Percentiles rank a stretch among this genome's conserved stretches.
Evolutionary conservation across 1,140 invertebrate species (phyloP).

Genomic region (Tetramorium simillimum): DNA sequence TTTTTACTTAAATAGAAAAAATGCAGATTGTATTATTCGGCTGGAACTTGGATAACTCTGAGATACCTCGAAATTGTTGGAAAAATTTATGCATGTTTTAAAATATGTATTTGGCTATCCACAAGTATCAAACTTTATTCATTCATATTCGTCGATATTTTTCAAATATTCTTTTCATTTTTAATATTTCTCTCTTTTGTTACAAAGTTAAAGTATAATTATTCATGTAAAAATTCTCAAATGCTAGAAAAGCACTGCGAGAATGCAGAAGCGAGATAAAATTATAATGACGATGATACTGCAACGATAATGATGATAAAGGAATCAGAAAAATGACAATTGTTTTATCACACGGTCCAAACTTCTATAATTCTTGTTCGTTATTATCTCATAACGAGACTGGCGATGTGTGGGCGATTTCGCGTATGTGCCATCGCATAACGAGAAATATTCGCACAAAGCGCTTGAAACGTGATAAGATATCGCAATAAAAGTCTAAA

Average conservation of each 20-base stretch:
- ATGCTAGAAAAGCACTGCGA: neutral
- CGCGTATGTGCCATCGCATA: neutral
- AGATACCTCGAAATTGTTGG: neutral
- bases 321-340: neutral
- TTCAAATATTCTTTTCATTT: neutral
- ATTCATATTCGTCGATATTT: neutral
- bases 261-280: neutral
- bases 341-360: neutral
- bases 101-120: neutral
- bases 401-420: conserved; percentile 4
- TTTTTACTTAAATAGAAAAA: too few relatives aligned
- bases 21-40: neutral
- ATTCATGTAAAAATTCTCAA: neutral
- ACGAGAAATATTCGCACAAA: conserved; percentile 1
- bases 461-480: neutral
- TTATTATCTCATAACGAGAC: conserved; percentile 7
- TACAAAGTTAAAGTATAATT: neutral
- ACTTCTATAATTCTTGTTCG: neutral
- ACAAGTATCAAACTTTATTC: neutral
- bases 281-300: neutral
- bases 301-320: neutral
- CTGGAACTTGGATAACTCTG: neutral
- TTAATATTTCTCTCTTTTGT: neutral
- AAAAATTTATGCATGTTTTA: neutral
- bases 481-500: neutral